Evolutionary conservation across 2,888 invertebrate species (phyloP).

Genomic region (Drosophila tanythrix): DNA sequence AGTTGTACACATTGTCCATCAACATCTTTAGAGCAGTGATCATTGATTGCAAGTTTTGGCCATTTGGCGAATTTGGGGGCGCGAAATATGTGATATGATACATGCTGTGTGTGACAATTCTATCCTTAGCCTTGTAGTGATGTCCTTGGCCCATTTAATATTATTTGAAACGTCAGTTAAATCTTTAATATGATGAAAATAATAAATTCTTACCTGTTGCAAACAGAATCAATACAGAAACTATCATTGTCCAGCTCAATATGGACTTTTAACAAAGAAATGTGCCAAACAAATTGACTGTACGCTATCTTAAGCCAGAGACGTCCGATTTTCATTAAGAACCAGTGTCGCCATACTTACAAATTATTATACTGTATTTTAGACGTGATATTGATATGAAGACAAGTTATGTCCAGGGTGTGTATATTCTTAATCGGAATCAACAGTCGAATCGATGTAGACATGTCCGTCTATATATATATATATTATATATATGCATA

Average conservation of each 20-base stretch:
- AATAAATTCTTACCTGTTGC: no score
- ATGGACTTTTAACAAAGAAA: background rate
- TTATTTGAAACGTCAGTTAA: background rate
- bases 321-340: background rate
- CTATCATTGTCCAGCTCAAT: background rate
- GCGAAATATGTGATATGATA: background rate
- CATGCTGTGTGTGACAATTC: background rate
- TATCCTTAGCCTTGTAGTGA: background rate
- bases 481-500: no score
- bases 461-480: no score
- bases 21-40: background rate
- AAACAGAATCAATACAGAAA: background rate
- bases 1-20: conserved; percentile 62
- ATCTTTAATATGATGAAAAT: background rate
- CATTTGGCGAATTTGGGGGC: background rate
- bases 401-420: no score
- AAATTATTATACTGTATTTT: background rate
- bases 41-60: background rate
- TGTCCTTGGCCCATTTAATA: background rate
- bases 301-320: background rate
- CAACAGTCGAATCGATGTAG: no score
- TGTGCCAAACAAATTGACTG: background rate
- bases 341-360: background rate
- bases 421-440: no score
- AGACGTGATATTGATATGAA: background rate